Conservation (phyloP, 2,113 vertebrate species). For the Oenanthe melanoleuca region DNA sequence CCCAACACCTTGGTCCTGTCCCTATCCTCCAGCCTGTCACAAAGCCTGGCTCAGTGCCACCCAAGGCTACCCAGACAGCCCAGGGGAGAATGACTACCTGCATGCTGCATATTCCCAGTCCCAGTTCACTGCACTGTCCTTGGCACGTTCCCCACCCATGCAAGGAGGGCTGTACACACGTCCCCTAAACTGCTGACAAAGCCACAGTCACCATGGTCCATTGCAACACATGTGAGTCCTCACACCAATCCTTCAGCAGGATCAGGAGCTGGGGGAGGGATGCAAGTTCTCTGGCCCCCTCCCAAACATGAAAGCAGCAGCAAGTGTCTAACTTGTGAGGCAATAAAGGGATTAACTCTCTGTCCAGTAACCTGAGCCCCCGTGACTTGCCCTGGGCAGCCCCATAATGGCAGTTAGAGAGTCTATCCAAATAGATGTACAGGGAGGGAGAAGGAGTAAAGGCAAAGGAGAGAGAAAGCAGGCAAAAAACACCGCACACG, state of each 20-base stretch:
- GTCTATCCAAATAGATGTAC: background rate
- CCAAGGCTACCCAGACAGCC: background rate
- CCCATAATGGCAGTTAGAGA: background rate
- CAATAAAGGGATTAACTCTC: background rate
- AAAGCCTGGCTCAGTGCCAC: background rate
- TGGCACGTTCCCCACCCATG: fast-evolving
- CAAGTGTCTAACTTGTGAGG: background rate
- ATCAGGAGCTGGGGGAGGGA: background rate
- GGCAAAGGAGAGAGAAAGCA: background rate
- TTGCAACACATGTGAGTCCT: fast-evolving
- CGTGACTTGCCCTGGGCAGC: background rate
- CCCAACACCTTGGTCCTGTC: background rate
- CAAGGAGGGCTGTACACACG: background rate
- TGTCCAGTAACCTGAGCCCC: background rate
- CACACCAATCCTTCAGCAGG: background rate
- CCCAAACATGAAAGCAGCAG: background rate
- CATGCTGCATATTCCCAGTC: background rate
- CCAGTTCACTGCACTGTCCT: background rate
- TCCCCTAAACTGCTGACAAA: background rate
- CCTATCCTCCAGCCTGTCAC: background rate
- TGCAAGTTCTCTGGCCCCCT: background rate
- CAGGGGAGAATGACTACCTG: background rate
- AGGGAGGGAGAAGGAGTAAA: background rate
- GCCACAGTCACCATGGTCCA: background rate
- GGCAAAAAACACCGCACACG: fast-evolving